These are phyloP conservation scores for Misgurnus mizolepis DNA, from an alignment of 2,113 vertebrate species.

Conservation along the genomic window DNA sequence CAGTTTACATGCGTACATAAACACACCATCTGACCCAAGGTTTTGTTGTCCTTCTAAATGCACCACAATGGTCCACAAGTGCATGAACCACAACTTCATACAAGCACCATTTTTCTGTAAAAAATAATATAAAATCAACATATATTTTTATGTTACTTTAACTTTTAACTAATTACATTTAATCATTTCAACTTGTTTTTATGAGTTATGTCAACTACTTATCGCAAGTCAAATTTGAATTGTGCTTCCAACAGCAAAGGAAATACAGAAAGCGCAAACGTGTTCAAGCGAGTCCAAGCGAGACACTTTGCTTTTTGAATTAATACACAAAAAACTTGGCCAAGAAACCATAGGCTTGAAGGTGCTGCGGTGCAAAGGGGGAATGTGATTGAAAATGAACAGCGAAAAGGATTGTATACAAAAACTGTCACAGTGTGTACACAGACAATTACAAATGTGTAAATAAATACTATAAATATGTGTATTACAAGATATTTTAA, in stretches of 20 bases:
- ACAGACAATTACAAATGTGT: neutral
- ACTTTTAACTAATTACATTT: too few relatives aligned
- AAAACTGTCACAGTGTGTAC: neutral
- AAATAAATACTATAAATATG: too few relatives aligned
- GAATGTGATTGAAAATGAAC: neutral
- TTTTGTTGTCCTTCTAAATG: neutral
- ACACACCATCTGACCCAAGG: neutral
- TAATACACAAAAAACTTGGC: neutral
- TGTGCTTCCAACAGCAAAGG: neutral
- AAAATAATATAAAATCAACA: too few relatives aligned
- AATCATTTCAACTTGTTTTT: too few relatives aligned
- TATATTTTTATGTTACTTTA: too few relatives aligned
- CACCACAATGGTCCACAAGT: neutral
- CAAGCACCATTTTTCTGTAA: neutral
- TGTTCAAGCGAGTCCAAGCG: neutral
- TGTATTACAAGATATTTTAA: too few relatives aligned
- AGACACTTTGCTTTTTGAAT: neutral
- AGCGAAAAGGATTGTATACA: neutral
- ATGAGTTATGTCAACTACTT: too few relatives aligned
- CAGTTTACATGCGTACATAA: constrained; percentile 34
- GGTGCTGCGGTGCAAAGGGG: neutral
- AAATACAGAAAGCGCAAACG: neutral
- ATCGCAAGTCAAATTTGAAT: neutral
- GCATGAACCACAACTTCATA: constrained; percentile 3
- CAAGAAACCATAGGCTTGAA: neutral